Conservation (phyloP, 2,888 invertebrate species). For the Polydrusus cervinus region DNA sequence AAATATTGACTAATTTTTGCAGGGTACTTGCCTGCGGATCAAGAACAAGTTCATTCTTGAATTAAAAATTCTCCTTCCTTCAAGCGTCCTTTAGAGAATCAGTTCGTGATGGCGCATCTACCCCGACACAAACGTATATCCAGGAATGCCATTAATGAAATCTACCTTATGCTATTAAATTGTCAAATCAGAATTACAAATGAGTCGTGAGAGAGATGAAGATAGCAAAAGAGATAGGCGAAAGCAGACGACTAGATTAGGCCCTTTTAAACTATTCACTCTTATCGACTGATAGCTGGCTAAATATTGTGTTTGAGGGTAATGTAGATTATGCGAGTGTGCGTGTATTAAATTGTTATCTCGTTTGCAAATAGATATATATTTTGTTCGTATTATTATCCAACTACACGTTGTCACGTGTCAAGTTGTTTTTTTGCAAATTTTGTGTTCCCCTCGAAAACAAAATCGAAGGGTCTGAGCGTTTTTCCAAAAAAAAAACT, state of each 20-base stretch:
- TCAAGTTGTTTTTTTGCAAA: too few relatives aligned
- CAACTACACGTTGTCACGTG: too few relatives aligned
- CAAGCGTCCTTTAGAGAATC: conserved; percentile 3
- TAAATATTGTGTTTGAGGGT: neutral
- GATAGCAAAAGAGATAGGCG: neutral
- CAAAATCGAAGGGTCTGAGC: too few relatives aligned
- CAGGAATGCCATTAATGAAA: conserved; percentile 20
- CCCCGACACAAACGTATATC: conserved; percentile 1
- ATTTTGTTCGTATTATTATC: too few relatives aligned
- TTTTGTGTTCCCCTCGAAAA: too few relatives aligned
- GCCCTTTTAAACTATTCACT: conserved; percentile 23
- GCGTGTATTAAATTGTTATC: neutral
- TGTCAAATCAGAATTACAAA: conserved; percentile 31
- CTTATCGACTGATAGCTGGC: conserved; percentile 23
- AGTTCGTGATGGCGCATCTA: neutral
- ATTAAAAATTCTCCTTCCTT: neutral
- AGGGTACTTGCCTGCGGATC: too few relatives aligned
- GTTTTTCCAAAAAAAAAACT: too few relatives aligned
- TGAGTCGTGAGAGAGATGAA: conserved; percentile 14
- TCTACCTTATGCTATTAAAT: conserved; percentile 26
- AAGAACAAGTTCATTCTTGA: neutral
- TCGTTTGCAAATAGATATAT: neutral
- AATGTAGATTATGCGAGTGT: conserved; percentile 1
- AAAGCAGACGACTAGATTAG: neutral
- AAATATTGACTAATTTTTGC: too few relatives aligned